These are phyloP conservation scores for Acronicta alni DNA, from an alignment of 2,888 invertebrate genomes.

Conservation along the genomic window DNA sequence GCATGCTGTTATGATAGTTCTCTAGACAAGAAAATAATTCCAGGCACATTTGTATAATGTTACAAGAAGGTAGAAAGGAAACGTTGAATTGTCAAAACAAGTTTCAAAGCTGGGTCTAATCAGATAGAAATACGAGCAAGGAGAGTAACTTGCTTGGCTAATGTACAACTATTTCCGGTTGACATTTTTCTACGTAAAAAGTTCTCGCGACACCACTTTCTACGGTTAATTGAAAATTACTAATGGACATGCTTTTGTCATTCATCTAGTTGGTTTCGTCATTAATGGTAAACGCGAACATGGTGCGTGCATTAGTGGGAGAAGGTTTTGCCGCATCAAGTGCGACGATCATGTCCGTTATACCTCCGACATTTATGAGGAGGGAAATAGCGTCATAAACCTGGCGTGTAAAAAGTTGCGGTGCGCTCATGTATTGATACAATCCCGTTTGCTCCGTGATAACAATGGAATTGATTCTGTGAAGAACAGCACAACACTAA, in stretches of 20 bases:
- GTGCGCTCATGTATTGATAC: conserved; percentile 45
- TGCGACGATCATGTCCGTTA: conserved; percentile 58
- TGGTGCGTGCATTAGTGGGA: conserved; percentile 64
- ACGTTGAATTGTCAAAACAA: conserved; percentile 22
- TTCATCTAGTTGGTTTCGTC: conserved; percentile 57
- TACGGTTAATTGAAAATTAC: conserved; percentile 56
- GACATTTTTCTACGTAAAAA: conserved; percentile 50
- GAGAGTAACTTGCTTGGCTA: conserved; percentile 27
- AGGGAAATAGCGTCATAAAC: conserved; percentile 55
- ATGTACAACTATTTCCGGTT: conserved; percentile 50
- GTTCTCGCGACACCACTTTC: conserved; percentile 54
- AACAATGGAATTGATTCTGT: conserved; percentile 57
- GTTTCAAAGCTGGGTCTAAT: conserved; percentile 19
- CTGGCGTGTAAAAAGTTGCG: conserved; percentile 56
- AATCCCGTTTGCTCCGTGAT: conserved; percentile 58
- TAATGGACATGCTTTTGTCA: conserved; percentile 65
- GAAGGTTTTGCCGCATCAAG: conserved; percentile 55
- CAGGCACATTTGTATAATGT: no score
- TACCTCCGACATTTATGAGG: conserved; percentile 42
- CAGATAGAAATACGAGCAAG: conserved; percentile 19
- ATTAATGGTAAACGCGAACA: conserved; percentile 59
- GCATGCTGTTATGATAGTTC: conserved; percentile 11
- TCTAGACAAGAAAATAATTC: conserved; percentile 20
- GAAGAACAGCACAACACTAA: conserved; percentile 36
- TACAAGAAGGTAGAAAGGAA: conserved; percentile 17